A percentile compares a stretch with the other conserved stretches of the same genome.
Conservation (phyloP, 2,797 vertebrate genomes). For the Gouania willdenowi region DNA sequence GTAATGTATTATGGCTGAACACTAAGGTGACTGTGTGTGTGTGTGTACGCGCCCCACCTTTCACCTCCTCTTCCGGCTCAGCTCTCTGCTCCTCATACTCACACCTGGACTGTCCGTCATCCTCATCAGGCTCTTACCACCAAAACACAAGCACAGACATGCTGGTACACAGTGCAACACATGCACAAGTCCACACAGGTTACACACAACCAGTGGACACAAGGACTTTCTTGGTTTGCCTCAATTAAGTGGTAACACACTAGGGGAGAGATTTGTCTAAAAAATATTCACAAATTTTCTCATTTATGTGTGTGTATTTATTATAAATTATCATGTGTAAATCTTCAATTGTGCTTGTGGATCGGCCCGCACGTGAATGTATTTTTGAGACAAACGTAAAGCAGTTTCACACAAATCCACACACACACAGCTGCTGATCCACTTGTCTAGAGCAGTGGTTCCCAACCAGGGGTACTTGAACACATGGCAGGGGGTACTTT, state of each 20-base stretch:
- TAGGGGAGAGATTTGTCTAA: too few relatives aligned
- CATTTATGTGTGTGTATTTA: too few relatives aligned
- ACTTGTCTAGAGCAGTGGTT: too few relatives aligned
- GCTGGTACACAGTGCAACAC: constrained; percentile 51
- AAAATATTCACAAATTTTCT: too few relatives aligned
- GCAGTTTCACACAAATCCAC: too few relatives aligned
- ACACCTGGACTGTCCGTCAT: constrained; percentile 66
- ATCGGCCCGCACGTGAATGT: too few relatives aligned
- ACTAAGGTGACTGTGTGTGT: constrained; percentile 13
- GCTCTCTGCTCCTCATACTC: constrained; percentile 67
- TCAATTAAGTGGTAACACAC: not conserved
- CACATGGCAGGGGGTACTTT: too few relatives aligned
- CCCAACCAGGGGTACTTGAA: too few relatives aligned
- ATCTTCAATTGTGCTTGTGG: too few relatives aligned
- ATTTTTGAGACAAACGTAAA: too few relatives aligned
- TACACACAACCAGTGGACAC: constrained; percentile 21
- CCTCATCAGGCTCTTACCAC: constrained; percentile 72
- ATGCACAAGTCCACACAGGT: constrained; percentile 49
- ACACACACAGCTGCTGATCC: too few relatives aligned
- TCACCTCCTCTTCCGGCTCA: constrained; percentile 41
- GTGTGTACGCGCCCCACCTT: constrained; percentile 71
- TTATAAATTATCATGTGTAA: too few relatives aligned
- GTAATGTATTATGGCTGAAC: constrained; percentile 3
- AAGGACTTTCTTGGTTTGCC: not conserved
- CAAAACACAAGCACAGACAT: constrained; percentile 68